Conservation (phyloP, 2,888 invertebrate species). For the Timandra comae region DNA sequence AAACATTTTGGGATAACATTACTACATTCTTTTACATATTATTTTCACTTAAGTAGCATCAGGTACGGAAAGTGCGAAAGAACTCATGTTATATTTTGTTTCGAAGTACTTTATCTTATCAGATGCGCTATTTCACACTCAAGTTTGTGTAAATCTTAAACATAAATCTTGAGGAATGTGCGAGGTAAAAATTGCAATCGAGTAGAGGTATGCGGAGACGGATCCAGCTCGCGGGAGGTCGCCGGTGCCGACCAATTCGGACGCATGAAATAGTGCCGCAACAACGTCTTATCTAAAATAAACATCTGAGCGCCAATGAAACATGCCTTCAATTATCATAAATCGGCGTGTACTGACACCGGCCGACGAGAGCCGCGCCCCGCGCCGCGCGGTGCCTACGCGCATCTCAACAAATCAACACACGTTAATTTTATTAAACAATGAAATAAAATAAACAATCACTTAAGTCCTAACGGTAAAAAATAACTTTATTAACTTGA, state of each 20-base stretch:
- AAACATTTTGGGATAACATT: too few relatives aligned
- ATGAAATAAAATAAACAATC: too few relatives aligned
- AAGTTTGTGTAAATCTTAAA: constrained; percentile 50
- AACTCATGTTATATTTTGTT: constrained; percentile 34
- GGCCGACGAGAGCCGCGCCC: constrained; percentile 60
- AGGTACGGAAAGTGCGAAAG: too few relatives aligned
- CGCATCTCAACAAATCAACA: constrained; percentile 48
- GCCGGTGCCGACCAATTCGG: constrained; percentile 62
- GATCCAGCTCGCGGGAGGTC: constrained; percentile 61
- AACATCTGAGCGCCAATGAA: constrained; percentile 73
- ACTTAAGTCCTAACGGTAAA: too few relatives aligned
- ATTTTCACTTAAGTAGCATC: too few relatives aligned
- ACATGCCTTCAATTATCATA: constrained; percentile 77
- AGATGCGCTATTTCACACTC: constrained; percentile 52
- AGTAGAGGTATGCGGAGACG: constrained; percentile 39
- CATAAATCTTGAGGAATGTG: constrained; percentile 59
- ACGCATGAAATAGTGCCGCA: constrained; percentile 71
- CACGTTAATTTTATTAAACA: constrained; percentile 10
- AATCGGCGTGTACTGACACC: constrained; percentile 68
- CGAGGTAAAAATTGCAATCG: constrained; percentile 56
- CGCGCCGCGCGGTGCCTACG: constrained; percentile 29
- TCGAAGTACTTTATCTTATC: constrained; percentile 40
- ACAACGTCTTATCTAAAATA: constrained; percentile 72
- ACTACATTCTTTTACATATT: too few relatives aligned
- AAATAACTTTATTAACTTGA: too few relatives aligned